Evolutionary conservation across 2,888 invertebrate genomes (phyloP).

Genomic region (Caenorhabditis panamensis): DNA sequence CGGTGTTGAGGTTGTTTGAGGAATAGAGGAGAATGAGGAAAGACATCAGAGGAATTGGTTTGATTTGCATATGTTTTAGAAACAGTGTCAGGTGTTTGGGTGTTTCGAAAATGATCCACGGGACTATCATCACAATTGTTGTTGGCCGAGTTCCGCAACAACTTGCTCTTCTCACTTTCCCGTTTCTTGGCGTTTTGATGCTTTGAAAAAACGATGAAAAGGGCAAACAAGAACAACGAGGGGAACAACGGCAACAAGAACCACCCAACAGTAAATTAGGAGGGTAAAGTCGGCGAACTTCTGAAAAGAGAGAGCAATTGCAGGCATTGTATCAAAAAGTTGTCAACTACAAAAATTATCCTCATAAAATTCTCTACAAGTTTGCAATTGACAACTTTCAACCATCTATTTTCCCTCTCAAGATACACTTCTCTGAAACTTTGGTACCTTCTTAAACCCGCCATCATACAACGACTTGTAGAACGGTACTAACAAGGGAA

Average conservation of each 20-base stretch:
- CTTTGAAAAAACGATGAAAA: constrained; percentile 12
- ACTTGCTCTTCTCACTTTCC: constrained; percentile 38
- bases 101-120: constrained; percentile 4
- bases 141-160: constrained; percentile 35
- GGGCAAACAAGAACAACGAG: constrained; percentile 15
- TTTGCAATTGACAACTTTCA: too few relatives aligned
- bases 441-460: too few relatives aligned
- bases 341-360: constrained; percentile 19
- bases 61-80: constrained; percentile 22
- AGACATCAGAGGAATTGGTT: too few relatives aligned
- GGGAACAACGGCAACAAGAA: constrained; percentile 15
- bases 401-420: too few relatives aligned
- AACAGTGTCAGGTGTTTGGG: neutral
- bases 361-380: constrained; percentile 4
- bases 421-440: too few relatives aligned
- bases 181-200: constrained; percentile 19
- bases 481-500: too few relatives aligned
- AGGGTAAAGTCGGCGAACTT: too few relatives aligned
- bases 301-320: too few relatives aligned
- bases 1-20: constrained; percentile 21
- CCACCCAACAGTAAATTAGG: neutral
- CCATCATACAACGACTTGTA: too few relatives aligned
- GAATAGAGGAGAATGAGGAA: constrained; percentile 4
- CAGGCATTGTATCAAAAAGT: too few relatives aligned
- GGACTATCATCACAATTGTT: constrained; percentile 32